Evolutionary conservation across 2,113 vertebrate species (phyloP), one percentile per base, ranked within the genome.

Genomic region (Redunca redunca): DNA sequence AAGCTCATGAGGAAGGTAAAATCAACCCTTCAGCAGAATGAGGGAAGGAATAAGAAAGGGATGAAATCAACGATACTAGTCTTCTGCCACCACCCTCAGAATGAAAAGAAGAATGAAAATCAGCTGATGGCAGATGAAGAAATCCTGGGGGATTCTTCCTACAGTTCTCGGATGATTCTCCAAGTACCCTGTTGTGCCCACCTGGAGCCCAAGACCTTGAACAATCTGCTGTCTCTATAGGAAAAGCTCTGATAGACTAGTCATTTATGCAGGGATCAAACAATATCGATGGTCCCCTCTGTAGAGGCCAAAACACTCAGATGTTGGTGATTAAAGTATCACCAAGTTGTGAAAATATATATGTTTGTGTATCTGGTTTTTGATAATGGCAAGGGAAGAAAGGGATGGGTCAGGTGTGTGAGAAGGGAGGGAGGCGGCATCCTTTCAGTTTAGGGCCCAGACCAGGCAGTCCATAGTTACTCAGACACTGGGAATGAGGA

Each of bases 91-190:
- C 30, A 62, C 60, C 30, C 60, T 7, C 60, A 62, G 28, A 33
- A 62, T 62, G 60, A 16, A 62, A 62, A 60, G 5, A 60, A 30
- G 28, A 60, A 30, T 60, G 58, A 60, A 60, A 60, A 60, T 60
- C 28, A 60, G 58, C 58, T 0, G 0, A 60, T 60, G 58, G 28
- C 2, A 1, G 58, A 58, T 2, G 12, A 95, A 57, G 30, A 55
- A 33, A n/a, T 2, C 48, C 7, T 3, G 1, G 19, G 7, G 3
- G 5, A 4, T 0, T 4, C 2, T 43, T 17, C 23, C 5, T 26
- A 13, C 71, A 43, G 71, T 16, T 62, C 60, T 33, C 14, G 1
- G 14, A 33, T 7, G 60, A 62, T 74, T 7, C 25, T 36, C 6
- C 48, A 25, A 4, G 28, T 19, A 30, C 21, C 26, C 7, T 0